Evolutionary conservation across 2,888 invertebrate genomes (phyloP).

Genomic region (Sepioteuthis lessoniana): DNA sequence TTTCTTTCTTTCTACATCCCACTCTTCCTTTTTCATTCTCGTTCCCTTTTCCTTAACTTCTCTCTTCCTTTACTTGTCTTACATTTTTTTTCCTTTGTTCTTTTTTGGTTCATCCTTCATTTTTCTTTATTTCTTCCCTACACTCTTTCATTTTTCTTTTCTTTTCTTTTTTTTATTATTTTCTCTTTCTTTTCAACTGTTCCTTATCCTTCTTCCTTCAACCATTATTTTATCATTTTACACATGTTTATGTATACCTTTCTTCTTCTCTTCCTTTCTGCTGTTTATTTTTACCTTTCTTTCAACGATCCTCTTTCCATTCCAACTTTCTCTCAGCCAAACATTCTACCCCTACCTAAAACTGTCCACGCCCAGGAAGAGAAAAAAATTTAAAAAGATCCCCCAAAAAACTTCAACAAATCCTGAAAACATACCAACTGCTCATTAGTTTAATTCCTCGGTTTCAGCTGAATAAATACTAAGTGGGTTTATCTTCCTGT

Average conservation of each 20-base stretch:
- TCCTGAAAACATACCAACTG: constrained; percentile 5
- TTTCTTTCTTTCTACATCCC: no score
- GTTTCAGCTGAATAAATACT: constrained; percentile 33
- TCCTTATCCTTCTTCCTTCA: not conserved
- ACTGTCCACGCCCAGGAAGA: not conserved
- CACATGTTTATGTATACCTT: no score
- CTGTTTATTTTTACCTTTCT: no score
- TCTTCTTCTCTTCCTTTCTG: not conserved
- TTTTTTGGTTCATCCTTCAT: no score
- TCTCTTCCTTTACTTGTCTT: no score
- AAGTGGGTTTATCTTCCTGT: not conserved
- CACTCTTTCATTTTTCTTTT: not conserved
- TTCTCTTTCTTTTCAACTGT: not conserved
- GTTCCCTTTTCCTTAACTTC: no score
- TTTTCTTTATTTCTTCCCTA: no score
- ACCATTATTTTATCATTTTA: no score
- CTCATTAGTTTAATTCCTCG: constrained; percentile 10
- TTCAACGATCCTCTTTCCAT: no score
- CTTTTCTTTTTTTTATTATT: not conserved
- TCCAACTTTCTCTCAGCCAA: not conserved
- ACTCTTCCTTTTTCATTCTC: no score
- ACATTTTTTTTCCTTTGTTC: no score
- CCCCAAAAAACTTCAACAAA: not conserved
- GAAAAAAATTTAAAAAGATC: no score
- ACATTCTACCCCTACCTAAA: not conserved